A percentile compares a stretch with the other conserved stretches of the same genome.
These are phyloP conservation scores for Stylophora pistillata DNA, from an alignment of 64 coral and sea anemone species.

Conservation along the genomic window DNA sequence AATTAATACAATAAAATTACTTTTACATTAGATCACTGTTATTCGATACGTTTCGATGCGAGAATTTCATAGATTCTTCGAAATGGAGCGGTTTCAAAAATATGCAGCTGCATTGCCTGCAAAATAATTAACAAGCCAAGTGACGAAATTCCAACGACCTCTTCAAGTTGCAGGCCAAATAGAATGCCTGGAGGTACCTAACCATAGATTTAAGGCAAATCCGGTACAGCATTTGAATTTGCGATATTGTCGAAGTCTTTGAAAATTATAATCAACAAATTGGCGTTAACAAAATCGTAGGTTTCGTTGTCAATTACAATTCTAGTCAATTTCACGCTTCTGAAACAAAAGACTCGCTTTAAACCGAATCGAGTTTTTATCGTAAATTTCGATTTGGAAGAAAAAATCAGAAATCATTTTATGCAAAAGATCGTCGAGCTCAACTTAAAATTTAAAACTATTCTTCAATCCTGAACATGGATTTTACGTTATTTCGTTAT, in stretches of 20 bases:
- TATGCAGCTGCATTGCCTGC: background rate
- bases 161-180: background rate
- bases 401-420: background rate
- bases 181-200: background rate
- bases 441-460: background rate
- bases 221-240: background rate
- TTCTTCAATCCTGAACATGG: background rate
- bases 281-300: background rate
- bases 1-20: background rate
- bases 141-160: slow-evolving; percentile 3
- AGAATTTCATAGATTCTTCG: background rate
- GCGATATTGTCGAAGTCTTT: background rate
- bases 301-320: background rate
- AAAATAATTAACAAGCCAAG: background rate
- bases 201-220: background rate
- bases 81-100: background rate
- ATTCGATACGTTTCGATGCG: background rate
- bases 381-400: background rate
- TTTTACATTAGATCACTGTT: background rate
- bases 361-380: background rate
- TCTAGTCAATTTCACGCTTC: slow-evolving; percentile 12
- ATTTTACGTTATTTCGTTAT: background rate
- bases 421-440: background rate
- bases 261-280: background rate
- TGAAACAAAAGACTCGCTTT: slow-evolving; percentile 3